phyloP scores from a whole-genome alignment of 2,888 invertebrate genomes.

The Pheosia gnoma region DNA sequence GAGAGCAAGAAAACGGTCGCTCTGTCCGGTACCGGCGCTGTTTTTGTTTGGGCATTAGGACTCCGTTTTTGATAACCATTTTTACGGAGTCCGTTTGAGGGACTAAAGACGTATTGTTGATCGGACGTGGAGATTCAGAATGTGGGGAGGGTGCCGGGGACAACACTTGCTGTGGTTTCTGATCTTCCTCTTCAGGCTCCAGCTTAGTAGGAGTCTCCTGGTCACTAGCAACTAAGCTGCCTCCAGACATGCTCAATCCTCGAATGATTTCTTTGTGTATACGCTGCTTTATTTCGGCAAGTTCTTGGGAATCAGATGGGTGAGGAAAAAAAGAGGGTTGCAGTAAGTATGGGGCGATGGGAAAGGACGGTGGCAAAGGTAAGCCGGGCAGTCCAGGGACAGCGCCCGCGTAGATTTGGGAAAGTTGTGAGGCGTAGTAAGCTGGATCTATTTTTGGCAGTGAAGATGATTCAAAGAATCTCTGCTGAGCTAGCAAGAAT shows the following conservation, averaged over 20 bases:
- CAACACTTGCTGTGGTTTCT: slow-evolving; percentile 73
- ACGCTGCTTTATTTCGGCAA: slow-evolving; percentile 87
- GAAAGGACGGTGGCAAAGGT: slow-evolving; percentile 84
- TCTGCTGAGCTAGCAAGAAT: slow-evolving; percentile 87
- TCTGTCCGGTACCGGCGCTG: slow-evolving; percentile 95
- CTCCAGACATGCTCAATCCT: slow-evolving; percentile 88
- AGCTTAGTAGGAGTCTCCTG: slow-evolving; percentile 65
- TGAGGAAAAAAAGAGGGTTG: slow-evolving; percentile 83
- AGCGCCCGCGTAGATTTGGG: slow-evolving; percentile 84
- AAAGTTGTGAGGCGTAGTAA: slow-evolving; percentile 85
- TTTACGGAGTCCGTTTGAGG: slow-evolving; percentile 87
- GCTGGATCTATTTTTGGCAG: slow-evolving; percentile 86
- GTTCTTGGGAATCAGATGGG: slow-evolving; percentile 83
- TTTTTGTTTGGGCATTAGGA: slow-evolving; percentile 95
- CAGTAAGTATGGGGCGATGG: slow-evolving; percentile 82
- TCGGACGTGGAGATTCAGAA: slow-evolving; percentile 77
- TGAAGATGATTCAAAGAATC: slow-evolving; percentile 85
- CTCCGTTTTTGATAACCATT: slow-evolving; percentile 95
- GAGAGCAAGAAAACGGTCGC: slow-evolving; percentile 94
- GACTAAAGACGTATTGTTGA: slow-evolving; percentile 65
- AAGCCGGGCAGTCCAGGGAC: slow-evolving; percentile 82
- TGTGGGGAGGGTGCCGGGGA: slow-evolving; percentile 75
- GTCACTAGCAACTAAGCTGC: slow-evolving; percentile 82
- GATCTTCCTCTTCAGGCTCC: slow-evolving; percentile 82
- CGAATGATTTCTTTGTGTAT: slow-evolving; percentile 86